Base-by-base conservation (phyloP, 2,113 vertebrate species). In the Geococcyx californianus region DNA sequence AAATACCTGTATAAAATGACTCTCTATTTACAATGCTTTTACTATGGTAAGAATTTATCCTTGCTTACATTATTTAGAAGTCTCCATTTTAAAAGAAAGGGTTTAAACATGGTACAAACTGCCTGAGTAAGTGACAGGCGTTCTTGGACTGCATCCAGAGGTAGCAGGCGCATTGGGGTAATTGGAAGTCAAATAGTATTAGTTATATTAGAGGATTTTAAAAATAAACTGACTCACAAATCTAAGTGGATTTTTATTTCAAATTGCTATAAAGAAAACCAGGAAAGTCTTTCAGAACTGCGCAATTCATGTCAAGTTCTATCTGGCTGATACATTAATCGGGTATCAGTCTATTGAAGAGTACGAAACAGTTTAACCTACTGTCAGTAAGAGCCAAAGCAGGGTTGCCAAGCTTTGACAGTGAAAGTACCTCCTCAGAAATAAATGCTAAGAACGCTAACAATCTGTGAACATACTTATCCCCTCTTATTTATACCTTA, bases 171-270 rank as follows among this genome's bases (percentile, higher is more conserved):
- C 51, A 90, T 42, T 59, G 67, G 55, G 34, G 67, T 67, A 77
- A 76, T 54, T 23, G 9, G 26, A 74, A 77, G 51, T 59, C 59
- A 77, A 33, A 88, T n/a, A 83, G 45, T 20, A 44, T 69, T 40
- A 56, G 36, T 38, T 81, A 51, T 49, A 78, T 38, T 33, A n/a
- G 9, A 80, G 16, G 34, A 73, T 56, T 93, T 95, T 38, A 11
- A 63, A 87, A 96, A 77, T 40, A 72, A 79, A 83, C 49, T 83
- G 58, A 42, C 45, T 74, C 86, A 78, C 7, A 68, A 90, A 90
- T 60, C 36, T 62, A 88, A 88, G 45, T 70, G 51, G 68, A 77
- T 88, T 95, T 94, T 75, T 67, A 70, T 86, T 96, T 90, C 68
- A 92, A 29, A 52, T 34, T 59, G 17, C 58, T 74, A 25, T 28